These are phyloP conservation scores for Plecturocebus donacophilus DNA, from an alignment of 2,113 vertebrate genomes.

Conservation along the genomic window DNA sequence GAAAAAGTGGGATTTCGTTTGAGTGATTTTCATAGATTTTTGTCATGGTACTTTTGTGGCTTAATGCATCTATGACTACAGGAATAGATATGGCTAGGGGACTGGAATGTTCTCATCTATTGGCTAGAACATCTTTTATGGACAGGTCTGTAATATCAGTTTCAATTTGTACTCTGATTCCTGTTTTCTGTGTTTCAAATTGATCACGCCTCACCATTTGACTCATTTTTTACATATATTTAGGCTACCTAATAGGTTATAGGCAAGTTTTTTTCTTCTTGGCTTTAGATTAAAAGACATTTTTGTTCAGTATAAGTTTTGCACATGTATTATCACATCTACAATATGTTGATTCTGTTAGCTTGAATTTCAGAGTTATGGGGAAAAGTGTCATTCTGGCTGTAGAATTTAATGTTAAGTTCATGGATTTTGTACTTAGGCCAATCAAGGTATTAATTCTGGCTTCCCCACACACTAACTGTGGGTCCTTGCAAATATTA, in stretches of 20 bases:
- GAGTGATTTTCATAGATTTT: not conserved
- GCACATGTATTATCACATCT: not conserved
- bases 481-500: not conserved
- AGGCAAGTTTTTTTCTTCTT: not conserved
- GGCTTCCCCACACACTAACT: not conserved
- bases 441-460: not conserved
- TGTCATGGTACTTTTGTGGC: not conserved
- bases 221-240: not conserved
- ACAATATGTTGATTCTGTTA: not conserved
- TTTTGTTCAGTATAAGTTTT: not conserved
- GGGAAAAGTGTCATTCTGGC: not conserved
- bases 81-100: not conserved
- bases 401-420: not conserved
- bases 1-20: not conserved
- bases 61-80: not conserved
- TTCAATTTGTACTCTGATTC: not conserved
- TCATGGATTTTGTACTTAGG: not conserved
- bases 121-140: not conserved
- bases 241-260: not conserved
- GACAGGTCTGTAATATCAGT: not conserved
- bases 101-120: not conserved
- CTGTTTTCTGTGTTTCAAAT: not conserved
- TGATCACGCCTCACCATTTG: not conserved
- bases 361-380: not conserved
- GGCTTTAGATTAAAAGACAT: not conserved